Base-by-base conservation (phyloP, 2,888 invertebrate species). In the Philonicus albiceps region DNA sequence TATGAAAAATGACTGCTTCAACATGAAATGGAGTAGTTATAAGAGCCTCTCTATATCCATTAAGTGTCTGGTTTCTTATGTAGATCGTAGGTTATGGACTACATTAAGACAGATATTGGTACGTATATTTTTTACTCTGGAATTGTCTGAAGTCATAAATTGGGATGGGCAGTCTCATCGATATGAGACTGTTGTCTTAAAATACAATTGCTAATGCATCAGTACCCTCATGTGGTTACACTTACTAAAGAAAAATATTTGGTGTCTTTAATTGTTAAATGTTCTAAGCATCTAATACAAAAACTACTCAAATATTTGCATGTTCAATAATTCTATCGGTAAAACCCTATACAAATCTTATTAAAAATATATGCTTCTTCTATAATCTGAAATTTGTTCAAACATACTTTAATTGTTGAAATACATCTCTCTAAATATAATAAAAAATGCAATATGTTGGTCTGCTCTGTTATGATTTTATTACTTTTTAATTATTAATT, bases 341-440 rank as follows among this genome's bases (percentile, higher is more conserved):
- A 85, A 85, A 85, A 85, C 34, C 74, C 85, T 85, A 85, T 85
- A 85, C 85, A 85, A 85, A 85, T 85, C 43, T 85, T 74, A 75
- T 74, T 74, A 85, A 85, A 85, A 74, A 74, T 85, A 74, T 85
- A 74, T 75, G 49, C 31, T 75, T 85, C 30, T 49, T 85, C 49
- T 85, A 85, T 85, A 85, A 74, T 85, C 34, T 83, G 55, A 37
- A 64, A 64, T 83, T 64, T 83, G 31, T 83, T 83, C 72, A 80
- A 80, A 49, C 80, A 53, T 83, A 64, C 72, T 83, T 19, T 37
- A 64, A 64, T 64, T 83, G 19, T 83, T 83, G 83, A 83, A 83
- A 83, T 83, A 83, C 83, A 83, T 83, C 27, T 64, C 40, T 72
- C 83, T 83, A 83, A 83, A 83, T 83, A 83, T 37, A 83, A 83